Percentiles rank a stretch among this genome's conserved stretches.
phyloP scores from a whole-genome alignment of 2,888 invertebrate species.

The Metalampra italica region DNA sequence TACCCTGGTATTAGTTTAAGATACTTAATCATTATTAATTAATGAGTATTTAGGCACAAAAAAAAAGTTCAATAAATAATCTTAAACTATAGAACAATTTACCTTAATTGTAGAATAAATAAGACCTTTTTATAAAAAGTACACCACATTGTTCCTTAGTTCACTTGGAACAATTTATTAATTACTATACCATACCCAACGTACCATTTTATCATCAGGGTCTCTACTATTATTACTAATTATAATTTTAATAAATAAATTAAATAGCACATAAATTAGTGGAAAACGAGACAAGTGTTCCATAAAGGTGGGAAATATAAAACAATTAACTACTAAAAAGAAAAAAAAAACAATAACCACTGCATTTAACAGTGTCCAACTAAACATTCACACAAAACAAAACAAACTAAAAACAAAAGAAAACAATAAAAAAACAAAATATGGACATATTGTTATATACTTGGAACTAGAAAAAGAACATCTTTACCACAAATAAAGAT shows the following conservation, averaged over 20 bases:
- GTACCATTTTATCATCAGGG: background rate
- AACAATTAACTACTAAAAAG: slow-evolving; percentile 4
- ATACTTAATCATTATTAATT: slow-evolving; percentile 13
- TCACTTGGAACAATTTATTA: slow-evolving; percentile 25
- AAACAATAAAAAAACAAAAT: slow-evolving; percentile 8
- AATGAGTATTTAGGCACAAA: slow-evolving; percentile 47
- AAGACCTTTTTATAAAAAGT: slow-evolving; percentile 55
- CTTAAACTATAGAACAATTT: slow-evolving; percentile 16
- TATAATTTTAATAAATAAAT: slow-evolving; percentile 8
- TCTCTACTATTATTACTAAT: background rate
- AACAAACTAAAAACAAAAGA: slow-evolving; percentile 4
- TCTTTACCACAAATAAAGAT: slow-evolving; percentile 1
- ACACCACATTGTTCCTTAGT: slow-evolving; percentile 30
- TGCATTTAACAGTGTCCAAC: background rate
- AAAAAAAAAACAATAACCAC: slow-evolving; percentile 2
- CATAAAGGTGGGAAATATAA: slow-evolving; percentile 11
- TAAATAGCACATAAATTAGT: slow-evolving; percentile 9
- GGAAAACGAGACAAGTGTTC: slow-evolving; percentile 12
- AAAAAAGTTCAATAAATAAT: slow-evolving; percentile 22
- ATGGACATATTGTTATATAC: no score
- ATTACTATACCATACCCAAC: slow-evolving; percentile 1
- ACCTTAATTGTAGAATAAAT: slow-evolving; percentile 35
- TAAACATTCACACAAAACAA: slow-evolving; percentile 1
- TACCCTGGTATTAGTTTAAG: background rate
- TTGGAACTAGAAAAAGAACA: slow-evolving; percentile 5